Evolutionary conservation across 2,888 invertebrate species (phyloP), one percentile per base, ranked within the genome.

Genomic region (Rhopalosiphum nymphaeae): DNA sequence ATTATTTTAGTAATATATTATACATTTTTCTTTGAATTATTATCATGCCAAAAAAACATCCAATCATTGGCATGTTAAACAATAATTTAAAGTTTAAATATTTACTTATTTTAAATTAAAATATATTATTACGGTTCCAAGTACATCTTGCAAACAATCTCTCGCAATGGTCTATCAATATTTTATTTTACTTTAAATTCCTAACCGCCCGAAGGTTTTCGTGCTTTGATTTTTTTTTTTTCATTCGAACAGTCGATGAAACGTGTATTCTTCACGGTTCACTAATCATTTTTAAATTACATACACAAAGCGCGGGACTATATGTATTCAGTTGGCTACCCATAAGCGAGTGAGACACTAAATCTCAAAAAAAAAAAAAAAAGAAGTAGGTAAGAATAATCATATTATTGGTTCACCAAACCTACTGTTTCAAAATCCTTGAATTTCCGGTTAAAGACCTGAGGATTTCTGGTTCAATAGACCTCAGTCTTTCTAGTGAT

Each of bases 261-360:
- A 94, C 94, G 94, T 94, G 91, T 94, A 94, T 94, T 91, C 91
- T 91, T 94, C 94, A 94, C 90, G 94, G 94, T 94, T 86, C 94
- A 91, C 94, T 94, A 91, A 91, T 94, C 94, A 91, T 94, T 94
- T 94, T 94, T 91, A 94, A 94, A 94, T 94, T 91, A 94, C 85
- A 94, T 57, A 89, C 85, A 78, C 93, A 93, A 90, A 93, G 56
- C 67, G 53, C n/a, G 61, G 49, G 94, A 42, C 86, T 53, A 42
- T 61, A 86, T 91, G 56, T 42, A 67, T 67, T 61, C 94, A 87
- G 90, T 91, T 67, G 46, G 42, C 49, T 91, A 91, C 86, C 85
- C 86, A 67, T 61, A 91, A 94, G 57, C 85, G 21, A 67, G 53
- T 9, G 42, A 86, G 61, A 56, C 89, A 89, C 89, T 90, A 94